Evolutionary conservation across 2,113 vertebrate species (phyloP).

Genomic region (Montifringilla adamsi): DNA sequence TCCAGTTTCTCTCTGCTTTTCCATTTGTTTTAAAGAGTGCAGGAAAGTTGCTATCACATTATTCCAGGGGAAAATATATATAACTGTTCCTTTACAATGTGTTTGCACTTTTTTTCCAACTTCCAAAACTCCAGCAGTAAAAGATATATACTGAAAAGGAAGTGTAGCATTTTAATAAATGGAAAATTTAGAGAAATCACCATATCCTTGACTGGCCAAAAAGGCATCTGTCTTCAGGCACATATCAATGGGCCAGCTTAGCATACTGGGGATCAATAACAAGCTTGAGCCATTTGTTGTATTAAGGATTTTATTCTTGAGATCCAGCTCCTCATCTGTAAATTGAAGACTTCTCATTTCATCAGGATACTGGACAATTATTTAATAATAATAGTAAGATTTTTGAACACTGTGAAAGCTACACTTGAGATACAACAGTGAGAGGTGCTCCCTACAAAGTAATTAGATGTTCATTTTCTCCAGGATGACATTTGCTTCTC

Average conservation of each 20-base stretch:
- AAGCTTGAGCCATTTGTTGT: background rate
- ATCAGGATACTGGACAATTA: background rate
- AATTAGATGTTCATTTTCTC: background rate
- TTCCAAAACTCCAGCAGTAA: background rate
- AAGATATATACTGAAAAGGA: background rate
- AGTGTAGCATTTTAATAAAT: background rate
- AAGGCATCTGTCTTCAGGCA: background rate
- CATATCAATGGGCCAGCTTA: background rate
- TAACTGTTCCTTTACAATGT: background rate
- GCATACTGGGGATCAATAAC: background rate
- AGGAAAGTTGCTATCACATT: slow-evolving; percentile 13
- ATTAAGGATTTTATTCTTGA: background rate
- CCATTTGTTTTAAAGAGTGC: background rate
- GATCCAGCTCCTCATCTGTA: background rate
- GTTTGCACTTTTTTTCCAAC: background rate
- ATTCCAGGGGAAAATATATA: slow-evolving; percentile 17
- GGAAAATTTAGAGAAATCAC: background rate
- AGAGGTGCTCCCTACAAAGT: background rate
- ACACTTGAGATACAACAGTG: background rate
- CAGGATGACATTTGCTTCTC: background rate
- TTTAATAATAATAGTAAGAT: background rate
- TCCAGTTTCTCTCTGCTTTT: slow-evolving; percentile 23
- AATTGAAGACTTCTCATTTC: background rate
- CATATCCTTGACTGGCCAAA: background rate
- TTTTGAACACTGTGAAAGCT: background rate